phyloP scores from a whole-genome alignment of 2,113 vertebrate species.

The Ondatra zibethicus region DNA sequence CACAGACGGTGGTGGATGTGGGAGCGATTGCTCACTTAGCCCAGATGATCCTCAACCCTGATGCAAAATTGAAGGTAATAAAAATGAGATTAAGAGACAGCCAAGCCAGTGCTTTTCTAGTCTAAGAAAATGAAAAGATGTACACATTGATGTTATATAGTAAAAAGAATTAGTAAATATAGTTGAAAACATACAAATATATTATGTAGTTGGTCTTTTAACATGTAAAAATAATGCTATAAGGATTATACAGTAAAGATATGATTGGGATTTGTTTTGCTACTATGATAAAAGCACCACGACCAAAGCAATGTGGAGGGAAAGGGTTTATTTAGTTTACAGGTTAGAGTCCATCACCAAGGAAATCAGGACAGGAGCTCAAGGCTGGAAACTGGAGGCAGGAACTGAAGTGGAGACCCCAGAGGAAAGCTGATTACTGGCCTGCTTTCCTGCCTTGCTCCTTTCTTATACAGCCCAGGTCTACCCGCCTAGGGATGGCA shows the following conservation, averaged over 20 bases:
- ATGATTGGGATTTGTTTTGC: not conserved
- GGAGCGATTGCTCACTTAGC: conserved; percentile 94
- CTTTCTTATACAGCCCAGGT: not conserved
- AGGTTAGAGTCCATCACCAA: not conserved
- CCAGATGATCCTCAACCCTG: conserved; percentile 94
- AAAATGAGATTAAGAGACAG: conserved; percentile 2
- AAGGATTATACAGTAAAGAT: not conserved
- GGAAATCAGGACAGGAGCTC: not conserved
- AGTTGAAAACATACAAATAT: conserved; percentile 2
- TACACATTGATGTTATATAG: not conserved
- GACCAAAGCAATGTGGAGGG: not conserved
- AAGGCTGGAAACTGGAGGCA: not conserved
- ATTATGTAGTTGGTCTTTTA: not conserved
- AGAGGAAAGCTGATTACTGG: not conserved
- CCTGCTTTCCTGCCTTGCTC: too few relatives aligned
- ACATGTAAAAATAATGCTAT: conserved; percentile 11
- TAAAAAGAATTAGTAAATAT: conserved; percentile 34
- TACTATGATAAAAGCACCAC: not conserved
- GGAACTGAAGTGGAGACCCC: not conserved
- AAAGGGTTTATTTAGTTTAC: not conserved
- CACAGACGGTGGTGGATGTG: conserved; percentile 94
- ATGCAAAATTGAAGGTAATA: conserved; percentile 95
- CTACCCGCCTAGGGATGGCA: not conserved
- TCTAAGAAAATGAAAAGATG: conserved; percentile 33
- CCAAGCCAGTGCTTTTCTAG: not conserved